Base-by-base conservation (phyloP, 2,797 vertebrate species). In the Myotis daubentonii region DNA sequence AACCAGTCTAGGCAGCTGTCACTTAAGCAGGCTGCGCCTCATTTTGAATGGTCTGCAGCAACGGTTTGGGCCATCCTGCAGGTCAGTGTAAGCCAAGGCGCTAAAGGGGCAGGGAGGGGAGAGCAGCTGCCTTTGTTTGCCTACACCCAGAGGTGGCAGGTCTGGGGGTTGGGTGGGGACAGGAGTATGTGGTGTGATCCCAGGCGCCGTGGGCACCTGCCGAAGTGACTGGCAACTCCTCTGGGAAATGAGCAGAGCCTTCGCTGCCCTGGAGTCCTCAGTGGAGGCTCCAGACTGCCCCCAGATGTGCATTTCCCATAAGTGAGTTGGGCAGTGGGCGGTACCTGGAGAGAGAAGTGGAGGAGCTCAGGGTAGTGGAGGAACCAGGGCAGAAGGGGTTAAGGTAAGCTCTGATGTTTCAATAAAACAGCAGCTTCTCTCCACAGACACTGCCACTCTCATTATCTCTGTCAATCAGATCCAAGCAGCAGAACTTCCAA, bases 321-420 rank as follows among this genome's bases (percentile, higher is more conserved):
- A 72, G 83, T 16, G 72, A 83, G 13, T 2, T 57, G 70, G 83
- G 76, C 36, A 6, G 86, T 41, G 72, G 74, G 89, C 30, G 25
- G 81, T 0, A 90, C 91, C 95, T 86, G 91, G 65, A 97, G 83
- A 91, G 87, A 93, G 94, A 87, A 36, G 96, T 91, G 95, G 97
- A 97, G 97, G 75, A 1, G 4, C 90, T 83, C 79, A 65, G 68
- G 25, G 92, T 92, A 83, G 96, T 6, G 3, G 65, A 41, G 33
- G 83, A 96, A 97, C 95, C 84, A 87, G 97, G 97, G 98, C 95
- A 97, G 41, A 93, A 3, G 51, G 98, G 98, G 98, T 98, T 98
- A 98, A 98, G 98, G 91, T 97, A 94, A 23, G 84, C 98, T 98
- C 98, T 98, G 98, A 98, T 98, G 98, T 98, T 98, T 97, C 20